Base-by-base conservation (phyloP, 1,140 invertebrate species). In the Solenopsis invicta region DNA sequence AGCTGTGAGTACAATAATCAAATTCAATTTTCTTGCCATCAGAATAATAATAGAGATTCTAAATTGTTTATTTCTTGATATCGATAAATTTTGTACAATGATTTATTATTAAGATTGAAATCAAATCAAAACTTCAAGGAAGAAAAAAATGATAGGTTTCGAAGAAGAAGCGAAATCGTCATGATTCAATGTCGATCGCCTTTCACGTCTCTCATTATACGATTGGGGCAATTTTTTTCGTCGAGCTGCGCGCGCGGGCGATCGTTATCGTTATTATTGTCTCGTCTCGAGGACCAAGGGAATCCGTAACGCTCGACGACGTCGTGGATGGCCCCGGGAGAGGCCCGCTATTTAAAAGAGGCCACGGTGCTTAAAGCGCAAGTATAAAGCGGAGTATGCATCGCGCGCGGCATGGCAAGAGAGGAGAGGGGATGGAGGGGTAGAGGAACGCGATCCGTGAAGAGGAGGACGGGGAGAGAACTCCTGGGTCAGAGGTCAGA, bases 401-500 rank as follows among this genome's bases (percentile, higher is more conserved):
- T 66, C 54, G 75, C 85, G 75, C 85, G 75, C 71, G 89, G 75
- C 48, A 64, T 52, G 72, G 78, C 85, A 21, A 48, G 85, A 69
- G 59, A 71, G 48, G 34, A 48, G 71, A 86, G 75, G 75, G 59
- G 29, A 48, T 21, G 61, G 80, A 78, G 86, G 69, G 78, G 75
- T 76, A 18, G 90, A 91, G 84, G 80, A 92, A 85, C 88, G 90
- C 89, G 90, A 89, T 91, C 85, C 85, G 85, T 90, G 78, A 81
- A 92, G 85, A 93, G 84, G 89, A 93, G 81, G 93, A 93, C 77
- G 78, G 91, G 91, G 88, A 85, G 72, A 93, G 92, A 92, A 92
- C 84, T 93, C 89, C 86, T 88, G 91, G 94, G 94, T 94, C 93
- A 94, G 87, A 91, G 94, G 93, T 94, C 91, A 94, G 92, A 88